Base-by-base conservation (phyloP, 2,888 invertebrate genomes). In the Rhodophaea formosa region DNA sequence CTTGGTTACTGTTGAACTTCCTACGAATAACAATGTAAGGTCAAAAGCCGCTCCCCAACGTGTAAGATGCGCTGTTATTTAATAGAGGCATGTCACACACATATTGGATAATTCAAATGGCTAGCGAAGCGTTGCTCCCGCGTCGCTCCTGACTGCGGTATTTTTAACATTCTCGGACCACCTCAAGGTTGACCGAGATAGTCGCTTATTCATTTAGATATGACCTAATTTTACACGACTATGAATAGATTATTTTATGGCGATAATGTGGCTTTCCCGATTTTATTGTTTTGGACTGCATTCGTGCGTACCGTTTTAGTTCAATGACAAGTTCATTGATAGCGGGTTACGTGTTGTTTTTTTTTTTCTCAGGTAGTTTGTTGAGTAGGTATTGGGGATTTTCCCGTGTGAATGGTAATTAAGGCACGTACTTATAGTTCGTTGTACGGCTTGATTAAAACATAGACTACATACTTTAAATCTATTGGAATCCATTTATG, bases 161-260 rank as follows among this genome's bases (percentile, higher is more conserved):
- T 90, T 90, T 91, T 89, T 91, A 91, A 91, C 91, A 90, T 90
- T 89, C 90, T 86, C 90, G 82, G 88, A 86, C 83, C 88, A 86
- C 80, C 84, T 84, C 90, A 90, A 91, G 90, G 90, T 89, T 89
- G 86, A 77, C 82, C 78, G 80, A 88, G 87, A 89, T 84, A 84
- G 81, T 77, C 80, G 83, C 80, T 86, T 88, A 89, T 89, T 86
- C 88, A 86, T 87, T 79, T 76, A 82, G 82, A 85, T 88, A 89
- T 90, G 90, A 90, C 90, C 90, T 85, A 89, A 89, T 89, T 90
- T 83, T 67, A 80, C 78, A 76, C 77, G 66, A 70, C 69, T 84
- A 84, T 81, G 74, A 75, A 77, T 78, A 81, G 76, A 74, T 68
- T 64, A 53, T 59, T 63, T 42, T 53, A 47, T 39, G 39, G 29